Conservation (phyloP, 2,797 vertebrate species). For the Falco columbarius region DNA sequence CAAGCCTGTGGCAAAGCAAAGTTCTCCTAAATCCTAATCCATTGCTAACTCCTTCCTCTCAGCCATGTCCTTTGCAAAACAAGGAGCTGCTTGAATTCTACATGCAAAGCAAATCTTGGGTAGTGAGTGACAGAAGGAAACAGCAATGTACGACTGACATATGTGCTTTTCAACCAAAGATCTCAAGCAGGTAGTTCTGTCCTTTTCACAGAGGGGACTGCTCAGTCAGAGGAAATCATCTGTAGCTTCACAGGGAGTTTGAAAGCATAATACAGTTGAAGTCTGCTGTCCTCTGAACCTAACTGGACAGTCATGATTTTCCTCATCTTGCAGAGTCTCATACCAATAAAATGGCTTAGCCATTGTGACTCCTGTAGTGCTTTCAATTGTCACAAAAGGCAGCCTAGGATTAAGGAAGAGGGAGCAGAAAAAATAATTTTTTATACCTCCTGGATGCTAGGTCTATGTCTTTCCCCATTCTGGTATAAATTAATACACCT, state of each 20-base stretch:
- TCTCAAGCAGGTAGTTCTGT: not conserved
- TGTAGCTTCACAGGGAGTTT: not conserved
- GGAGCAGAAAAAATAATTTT: not conserved
- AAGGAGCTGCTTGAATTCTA: not conserved
- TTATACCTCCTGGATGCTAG: not conserved
- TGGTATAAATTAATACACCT: not conserved
- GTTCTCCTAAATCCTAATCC: not conserved
- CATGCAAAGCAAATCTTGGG: not conserved
- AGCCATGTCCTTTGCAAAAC: not conserved
- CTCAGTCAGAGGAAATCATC: not conserved
- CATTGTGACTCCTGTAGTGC: not conserved
- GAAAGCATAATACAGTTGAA: not conserved
- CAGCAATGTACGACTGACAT: not conserved
- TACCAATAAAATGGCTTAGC: not conserved
- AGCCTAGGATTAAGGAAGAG: not conserved
- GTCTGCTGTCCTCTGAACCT: not conserved
- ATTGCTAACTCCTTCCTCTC: not conserved
- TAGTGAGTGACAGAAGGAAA: not conserved
- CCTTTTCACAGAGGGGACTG: not conserved
- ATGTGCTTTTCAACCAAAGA: not conserved
- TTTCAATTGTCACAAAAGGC: not conserved
- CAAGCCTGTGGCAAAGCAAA: not conserved
- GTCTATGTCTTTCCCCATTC: not conserved
- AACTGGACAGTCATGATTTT: not conserved
- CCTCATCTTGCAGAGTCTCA: not conserved